Percentiles rank a stretch among this genome's conserved stretches.
Conservation (phyloP, 1,140 invertebrate species). For the Drosophila leontia region DNA sequence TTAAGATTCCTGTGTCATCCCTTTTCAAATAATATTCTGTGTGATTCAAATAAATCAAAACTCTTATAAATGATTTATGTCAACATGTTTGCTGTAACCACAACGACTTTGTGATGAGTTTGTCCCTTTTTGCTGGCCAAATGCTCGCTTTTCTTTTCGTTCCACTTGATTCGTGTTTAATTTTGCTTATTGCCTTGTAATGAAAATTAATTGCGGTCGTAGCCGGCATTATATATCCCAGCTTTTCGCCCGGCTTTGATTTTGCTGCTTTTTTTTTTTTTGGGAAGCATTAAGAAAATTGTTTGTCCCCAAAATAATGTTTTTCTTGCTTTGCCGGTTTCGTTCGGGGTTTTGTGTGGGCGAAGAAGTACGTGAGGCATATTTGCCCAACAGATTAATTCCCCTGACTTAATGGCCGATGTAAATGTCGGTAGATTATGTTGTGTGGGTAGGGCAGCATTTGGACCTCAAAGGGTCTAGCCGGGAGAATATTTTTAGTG, state of each 20-base stretch:
- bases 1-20: constrained; percentile 19
- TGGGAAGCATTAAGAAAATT: constrained; percentile 51
- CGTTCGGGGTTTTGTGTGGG: constrained; percentile 34
- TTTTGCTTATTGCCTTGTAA: constrained; percentile 80
- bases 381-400: constrained; percentile 77
- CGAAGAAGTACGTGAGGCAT: constrained; percentile 50
- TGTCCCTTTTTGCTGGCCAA: background rate
- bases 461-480: constrained; percentile 5
- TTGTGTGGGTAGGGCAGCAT: constrained; percentile 28
- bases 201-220: constrained; percentile 80
- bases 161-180: constrained; percentile 75
- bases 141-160: constrained; percentile 15
- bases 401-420: constrained; percentile 37
- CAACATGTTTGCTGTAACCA: constrained; percentile 51
- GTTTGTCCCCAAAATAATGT: constrained; percentile 32
- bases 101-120: background rate
- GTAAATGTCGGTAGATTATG: constrained; percentile 35
- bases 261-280: constrained; percentile 16
- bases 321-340: constrained; percentile 7
- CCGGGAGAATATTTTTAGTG: background rate
- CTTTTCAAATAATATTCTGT: constrained; percentile 11
- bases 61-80: constrained; percentile 64
- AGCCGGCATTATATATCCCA: constrained; percentile 43
- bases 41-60: constrained; percentile 39
- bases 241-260: constrained; percentile 35